Evolutionary conservation across 2,797 vertebrate species (phyloP).

Genomic region (Macropus fuliginosus): DNA sequence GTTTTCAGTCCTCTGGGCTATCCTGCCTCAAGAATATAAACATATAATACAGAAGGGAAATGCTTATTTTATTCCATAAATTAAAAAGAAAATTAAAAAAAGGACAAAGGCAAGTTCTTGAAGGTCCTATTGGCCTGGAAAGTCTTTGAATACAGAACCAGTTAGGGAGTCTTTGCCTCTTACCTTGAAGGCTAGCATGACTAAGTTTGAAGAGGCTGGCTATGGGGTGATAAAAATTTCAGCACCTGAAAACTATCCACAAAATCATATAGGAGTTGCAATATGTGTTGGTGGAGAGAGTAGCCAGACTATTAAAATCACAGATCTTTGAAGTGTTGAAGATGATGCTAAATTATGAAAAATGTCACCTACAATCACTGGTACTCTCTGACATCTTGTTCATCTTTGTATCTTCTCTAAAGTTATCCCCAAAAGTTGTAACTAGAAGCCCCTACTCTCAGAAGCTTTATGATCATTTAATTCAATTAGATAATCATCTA

Average conservation of each 20-base stretch:
- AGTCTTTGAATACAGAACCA: not conserved
- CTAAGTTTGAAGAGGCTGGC: not conserved
- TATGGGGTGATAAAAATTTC: not conserved
- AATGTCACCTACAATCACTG: not conserved
- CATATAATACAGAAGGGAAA: not conserved
- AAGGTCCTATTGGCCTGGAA: not conserved
- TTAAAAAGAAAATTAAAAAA: not conserved
- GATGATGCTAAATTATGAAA: not conserved
- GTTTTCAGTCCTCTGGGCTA: not conserved
- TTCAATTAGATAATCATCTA: not conserved
- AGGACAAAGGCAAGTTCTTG: not conserved
- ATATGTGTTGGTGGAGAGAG: not conserved
- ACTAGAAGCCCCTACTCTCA: not conserved
- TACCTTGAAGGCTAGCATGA: not conserved
- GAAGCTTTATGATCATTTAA: not conserved
- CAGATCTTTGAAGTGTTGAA: not conserved
- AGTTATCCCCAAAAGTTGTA: not conserved
- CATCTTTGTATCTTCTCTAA: not conserved
- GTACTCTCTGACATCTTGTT: not conserved
- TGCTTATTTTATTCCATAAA: not conserved
- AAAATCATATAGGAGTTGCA: not conserved
- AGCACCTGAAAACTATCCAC: not conserved
- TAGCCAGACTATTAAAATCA: not conserved
- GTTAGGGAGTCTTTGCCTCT: not conserved
- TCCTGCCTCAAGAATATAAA: not conserved